Evolutionary conservation across 1,140 invertebrate species (phyloP).

Genomic region (Platyscapa corneri): DNA sequence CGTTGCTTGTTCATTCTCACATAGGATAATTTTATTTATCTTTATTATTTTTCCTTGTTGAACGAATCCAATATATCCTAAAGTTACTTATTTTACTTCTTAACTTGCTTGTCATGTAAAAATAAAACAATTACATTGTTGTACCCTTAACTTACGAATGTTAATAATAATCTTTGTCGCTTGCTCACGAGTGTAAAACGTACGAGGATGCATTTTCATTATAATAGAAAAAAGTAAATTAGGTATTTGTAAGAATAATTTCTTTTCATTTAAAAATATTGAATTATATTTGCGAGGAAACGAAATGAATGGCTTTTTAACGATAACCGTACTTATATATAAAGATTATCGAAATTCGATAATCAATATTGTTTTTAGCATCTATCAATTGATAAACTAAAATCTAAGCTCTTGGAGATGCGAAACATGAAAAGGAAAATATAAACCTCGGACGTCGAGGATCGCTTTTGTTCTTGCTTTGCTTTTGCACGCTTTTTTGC

Average conservation of each 20-base stretch:
- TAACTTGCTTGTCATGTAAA: neutral
- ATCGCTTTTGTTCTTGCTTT: slow-evolving; percentile 30
- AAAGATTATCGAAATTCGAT: neutral
- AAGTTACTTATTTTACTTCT: neutral
- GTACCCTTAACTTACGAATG: neutral
- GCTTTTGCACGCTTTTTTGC: slow-evolving; percentile 38
- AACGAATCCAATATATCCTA: neutral
- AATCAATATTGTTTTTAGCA: too few species aligned
- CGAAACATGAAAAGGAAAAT: neutral
- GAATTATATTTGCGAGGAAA: neutral
- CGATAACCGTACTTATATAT: neutral
- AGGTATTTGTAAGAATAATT: neutral
- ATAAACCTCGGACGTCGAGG: neutral
- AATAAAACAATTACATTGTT: neutral
- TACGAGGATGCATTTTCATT: neutral
- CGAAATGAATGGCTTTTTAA: neutral
- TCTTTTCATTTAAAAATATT: neutral
- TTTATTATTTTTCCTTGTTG: neutral
- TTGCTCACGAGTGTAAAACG: neutral
- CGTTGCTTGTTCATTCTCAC: neutral
- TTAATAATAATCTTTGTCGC: neutral
- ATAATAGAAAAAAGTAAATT: neutral
- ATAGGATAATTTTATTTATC: neutral
- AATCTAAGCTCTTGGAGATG: neutral
- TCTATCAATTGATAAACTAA: too few species aligned